Conservation (phyloP, 2,797 vertebrate species). For the Linurgus olivaceus region DNA sequence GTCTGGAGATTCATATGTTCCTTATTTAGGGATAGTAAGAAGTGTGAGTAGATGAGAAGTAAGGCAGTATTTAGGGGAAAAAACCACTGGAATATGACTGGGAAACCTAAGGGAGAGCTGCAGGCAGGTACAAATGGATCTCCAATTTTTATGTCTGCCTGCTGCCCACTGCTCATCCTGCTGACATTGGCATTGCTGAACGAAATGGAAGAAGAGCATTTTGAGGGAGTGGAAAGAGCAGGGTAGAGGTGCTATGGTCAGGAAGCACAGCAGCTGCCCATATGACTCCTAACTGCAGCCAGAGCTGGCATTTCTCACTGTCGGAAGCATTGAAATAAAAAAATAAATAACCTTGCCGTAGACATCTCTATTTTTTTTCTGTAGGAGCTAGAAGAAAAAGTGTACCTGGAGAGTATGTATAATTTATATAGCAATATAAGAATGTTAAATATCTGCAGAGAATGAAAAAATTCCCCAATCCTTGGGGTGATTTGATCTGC, state of each 20-base stretch:
- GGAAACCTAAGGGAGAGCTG: background rate
- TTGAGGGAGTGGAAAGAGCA: background rate
- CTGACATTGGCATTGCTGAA: background rate
- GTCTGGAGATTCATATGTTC: background rate
- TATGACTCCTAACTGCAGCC: background rate
- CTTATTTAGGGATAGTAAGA: background rate
- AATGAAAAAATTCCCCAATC: constrained; percentile 26
- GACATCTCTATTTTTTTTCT: constrained; percentile 5
- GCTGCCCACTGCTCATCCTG: background rate
- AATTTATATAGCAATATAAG: constrained; percentile 38
- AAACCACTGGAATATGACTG: accelerated
- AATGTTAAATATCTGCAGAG: background rate
- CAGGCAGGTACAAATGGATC: background rate
- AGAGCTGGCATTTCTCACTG: background rate
- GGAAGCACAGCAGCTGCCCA: background rate
- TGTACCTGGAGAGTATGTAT: background rate
- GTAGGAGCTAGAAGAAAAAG: background rate
- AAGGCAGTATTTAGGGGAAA: background rate
- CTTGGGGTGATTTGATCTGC: constrained; percentile 58
- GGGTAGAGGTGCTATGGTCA: background rate
- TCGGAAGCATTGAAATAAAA: constrained; percentile 24
- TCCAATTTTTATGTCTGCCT: background rate
- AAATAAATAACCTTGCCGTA: background rate
- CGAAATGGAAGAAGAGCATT: background rate
- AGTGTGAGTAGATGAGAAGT: background rate